Conservation (phyloP, 2,888 invertebrate genomes). For the Cartodere bifasciata region DNA sequence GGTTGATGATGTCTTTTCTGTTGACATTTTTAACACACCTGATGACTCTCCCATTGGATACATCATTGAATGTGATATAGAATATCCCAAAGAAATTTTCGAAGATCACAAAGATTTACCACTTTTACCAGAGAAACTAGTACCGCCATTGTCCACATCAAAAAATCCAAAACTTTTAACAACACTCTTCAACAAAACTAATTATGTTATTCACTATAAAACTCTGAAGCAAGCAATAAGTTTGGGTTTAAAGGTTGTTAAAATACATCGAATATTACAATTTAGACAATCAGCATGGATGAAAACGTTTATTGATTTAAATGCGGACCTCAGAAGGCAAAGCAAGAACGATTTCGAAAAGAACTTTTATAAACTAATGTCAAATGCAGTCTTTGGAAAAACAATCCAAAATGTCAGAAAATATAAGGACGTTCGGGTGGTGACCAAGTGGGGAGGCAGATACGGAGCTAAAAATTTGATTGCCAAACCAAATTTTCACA, state of each 20-base stretch:
- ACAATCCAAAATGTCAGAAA: conserved; percentile 10
- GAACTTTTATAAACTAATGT: conserved; percentile 9
- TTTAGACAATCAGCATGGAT: conserved; percentile 26
- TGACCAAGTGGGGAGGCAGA: conserved; percentile 9
- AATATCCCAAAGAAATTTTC: conserved; percentile 26
- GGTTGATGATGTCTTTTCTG: conserved; percentile 12
- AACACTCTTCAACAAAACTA: conserved; percentile 14
- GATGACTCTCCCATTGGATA: conserved; percentile 19
- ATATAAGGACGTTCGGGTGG: conserved; percentile 10
- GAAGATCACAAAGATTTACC: conserved; percentile 15
- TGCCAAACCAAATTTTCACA: conserved; percentile 15
- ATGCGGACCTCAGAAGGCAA: conserved; percentile 21
- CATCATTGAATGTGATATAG: conserved; percentile 30
- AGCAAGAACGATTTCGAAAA: conserved; percentile 7
- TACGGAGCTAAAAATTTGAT: conserved; percentile 13
- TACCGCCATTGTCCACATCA: conserved; percentile 6
- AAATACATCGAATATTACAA: conserved; percentile 21
- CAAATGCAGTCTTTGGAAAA: conserved; percentile 11
- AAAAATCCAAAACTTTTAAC: conserved; percentile 13
- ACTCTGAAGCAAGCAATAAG: conserved; percentile 17
- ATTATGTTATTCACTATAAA: conserved; percentile 19
- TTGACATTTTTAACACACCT: conserved; percentile 4
- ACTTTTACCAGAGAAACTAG: conserved; percentile 9
- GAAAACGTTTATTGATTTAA: conserved; percentile 26
- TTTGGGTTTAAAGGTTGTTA: conserved; percentile 16